Base-by-base conservation (phyloP, 2,113 vertebrate species). In the Mustela lutreola region DNA sequence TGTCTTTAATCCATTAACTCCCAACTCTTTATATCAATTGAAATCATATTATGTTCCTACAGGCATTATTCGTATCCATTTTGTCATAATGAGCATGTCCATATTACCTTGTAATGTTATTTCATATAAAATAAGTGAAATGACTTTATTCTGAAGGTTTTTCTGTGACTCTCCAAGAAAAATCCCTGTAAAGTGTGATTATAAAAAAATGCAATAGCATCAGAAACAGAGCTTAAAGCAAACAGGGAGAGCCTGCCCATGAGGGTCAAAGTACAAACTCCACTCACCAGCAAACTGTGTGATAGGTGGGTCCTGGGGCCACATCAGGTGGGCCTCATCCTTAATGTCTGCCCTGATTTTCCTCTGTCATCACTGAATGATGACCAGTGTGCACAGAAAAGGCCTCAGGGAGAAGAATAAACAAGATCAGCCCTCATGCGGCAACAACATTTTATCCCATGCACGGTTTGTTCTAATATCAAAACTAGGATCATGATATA, bases 81-180 rank as follows among this genome's bases (percentile, higher is more conserved):
- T 87, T 75, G 11, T 65, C 56, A 79, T 21, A 91, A 75, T 70
- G 62, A 83, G 45, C 45, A 89, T 67, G 9, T 36, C 53, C 11
- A 15, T 80, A 89, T 79, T 45, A 73, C 56, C 78, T 84, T 95
- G 22, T 36, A 26, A 31, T 79, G 93, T 56, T 65, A 36, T 16
- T 33, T 91, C 93, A 79, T 33, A 56, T 5, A n/a, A 88, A 79
- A 36, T 79, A 75, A 73, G 33, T 95, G 45, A 91, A 91, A 65
- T 63, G 48, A 70, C 24, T 21, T 81, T 85, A 33, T 85, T 89
- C 76, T 53, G 60, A 83, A 48, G 21, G 15, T 16, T 79, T 91
- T 89, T 85, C 33, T 53, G 42, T 33, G 53, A 50, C 12, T 75
- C 2, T 91, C 11, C 76, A 88, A 73, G 70, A 71, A 70, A 7